Conservation (phyloP, 2,888 invertebrate species). For the Schizotus pectinicornis region DNA sequence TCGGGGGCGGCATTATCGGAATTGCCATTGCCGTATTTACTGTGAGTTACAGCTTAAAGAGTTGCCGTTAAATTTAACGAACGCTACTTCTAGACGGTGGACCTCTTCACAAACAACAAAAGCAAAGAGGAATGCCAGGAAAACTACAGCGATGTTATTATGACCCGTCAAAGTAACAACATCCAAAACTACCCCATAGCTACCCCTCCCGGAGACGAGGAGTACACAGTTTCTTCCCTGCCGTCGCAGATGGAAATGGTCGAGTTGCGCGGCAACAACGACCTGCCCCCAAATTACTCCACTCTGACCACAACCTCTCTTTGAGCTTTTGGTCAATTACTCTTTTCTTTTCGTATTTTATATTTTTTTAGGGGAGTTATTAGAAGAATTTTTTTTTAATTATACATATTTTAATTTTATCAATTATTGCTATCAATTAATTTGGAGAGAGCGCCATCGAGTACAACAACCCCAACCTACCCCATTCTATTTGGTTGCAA, state of each 20-base stretch:
- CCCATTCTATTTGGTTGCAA: too few species aligned
- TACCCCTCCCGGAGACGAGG: background rate
- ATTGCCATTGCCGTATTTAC: conserved; percentile 2
- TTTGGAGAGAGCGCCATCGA: too few species aligned
- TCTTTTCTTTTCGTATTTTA: too few species aligned
- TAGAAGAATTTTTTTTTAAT: too few species aligned
- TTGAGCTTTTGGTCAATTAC: too few species aligned
- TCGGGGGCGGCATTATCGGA: conserved; percentile 7
- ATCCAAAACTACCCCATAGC: background rate
- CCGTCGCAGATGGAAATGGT: background rate
- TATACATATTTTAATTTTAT: too few species aligned
- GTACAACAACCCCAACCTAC: too few species aligned
- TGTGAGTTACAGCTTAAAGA: conserved; percentile 3
- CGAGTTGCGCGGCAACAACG: too few species aligned
- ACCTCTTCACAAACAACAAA: background rate
- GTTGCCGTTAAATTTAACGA: background rate
- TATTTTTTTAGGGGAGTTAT: too few species aligned
- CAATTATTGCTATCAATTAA: too few species aligned
- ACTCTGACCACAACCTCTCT: too few species aligned
- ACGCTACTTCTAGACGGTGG: conserved; percentile 5
- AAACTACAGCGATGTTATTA: conserved; percentile 3
- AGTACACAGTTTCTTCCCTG: conserved; percentile 13
- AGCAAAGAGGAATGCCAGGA: background rate
- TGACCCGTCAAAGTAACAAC: conserved; percentile 4
- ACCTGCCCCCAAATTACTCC: too few species aligned